These are phyloP conservation scores for Corythornis madagascariensis DNA, from an alignment of 2,113 vertebrate species.

Conservation along the genomic window DNA sequence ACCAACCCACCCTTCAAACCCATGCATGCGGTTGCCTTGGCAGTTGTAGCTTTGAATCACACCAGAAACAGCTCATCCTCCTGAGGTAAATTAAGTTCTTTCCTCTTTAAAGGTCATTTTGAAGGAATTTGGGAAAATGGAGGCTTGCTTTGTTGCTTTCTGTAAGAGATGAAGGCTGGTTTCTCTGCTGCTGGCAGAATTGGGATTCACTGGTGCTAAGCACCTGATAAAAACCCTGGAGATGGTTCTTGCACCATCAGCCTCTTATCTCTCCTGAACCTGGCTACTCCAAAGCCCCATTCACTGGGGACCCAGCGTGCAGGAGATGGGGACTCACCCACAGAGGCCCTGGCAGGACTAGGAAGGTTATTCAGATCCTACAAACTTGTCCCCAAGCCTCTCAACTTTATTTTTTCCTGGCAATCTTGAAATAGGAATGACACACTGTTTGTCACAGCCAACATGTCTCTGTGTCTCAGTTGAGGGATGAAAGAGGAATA, in stretches of 20 bases:
- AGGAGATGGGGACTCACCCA: background rate
- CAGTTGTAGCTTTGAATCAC: background rate
- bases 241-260: background rate
- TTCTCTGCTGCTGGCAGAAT: background rate
- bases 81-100: background rate
- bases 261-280: background rate
- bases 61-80: background rate
- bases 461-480: background rate
- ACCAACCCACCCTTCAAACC: background rate
- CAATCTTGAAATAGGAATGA: background rate
- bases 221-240: background rate
- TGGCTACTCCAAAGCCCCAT: background rate
- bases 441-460: background rate
- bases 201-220: background rate
- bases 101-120: background rate
- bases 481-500: background rate
- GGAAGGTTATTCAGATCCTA: background rate
- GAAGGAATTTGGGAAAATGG: background rate
- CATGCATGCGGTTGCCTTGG: background rate
- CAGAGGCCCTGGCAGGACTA: background rate
- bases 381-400: background rate
- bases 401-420: background rate
- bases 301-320: background rate
- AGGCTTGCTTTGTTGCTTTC: background rate
- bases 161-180: background rate